Evolutionary conservation across 2,113 vertebrate species (phyloP).

Genomic region (Microcebus lehilahytsara): DNA sequence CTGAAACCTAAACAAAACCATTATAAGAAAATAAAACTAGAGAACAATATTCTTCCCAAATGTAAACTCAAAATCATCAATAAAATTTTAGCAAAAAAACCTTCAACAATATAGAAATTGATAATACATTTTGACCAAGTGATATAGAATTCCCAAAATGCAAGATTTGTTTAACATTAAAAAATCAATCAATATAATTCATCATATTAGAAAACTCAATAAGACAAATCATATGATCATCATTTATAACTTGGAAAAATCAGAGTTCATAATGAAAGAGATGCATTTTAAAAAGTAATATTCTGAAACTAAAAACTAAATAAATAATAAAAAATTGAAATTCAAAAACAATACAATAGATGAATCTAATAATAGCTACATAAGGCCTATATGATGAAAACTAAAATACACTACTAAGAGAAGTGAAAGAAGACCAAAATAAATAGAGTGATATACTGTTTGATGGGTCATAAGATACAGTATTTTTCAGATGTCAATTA

Average conservation of each 20-base stretch:
- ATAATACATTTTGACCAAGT: neutral
- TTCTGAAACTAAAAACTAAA: too few relatives aligned
- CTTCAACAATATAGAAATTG: neutral
- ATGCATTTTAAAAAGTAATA: neutral
- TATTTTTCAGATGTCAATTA: neutral
- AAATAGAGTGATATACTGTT: neutral
- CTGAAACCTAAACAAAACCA: neutral
- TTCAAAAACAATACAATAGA: neutral
- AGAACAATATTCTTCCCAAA: neutral
- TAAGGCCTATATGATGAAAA: neutral
- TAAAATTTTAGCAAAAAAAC: neutral
- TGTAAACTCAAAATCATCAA: neutral
- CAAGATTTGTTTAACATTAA: neutral
- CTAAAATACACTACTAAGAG: neutral
- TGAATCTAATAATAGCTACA: neutral
- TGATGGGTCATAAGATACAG: neutral
- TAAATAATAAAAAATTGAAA: neutral
- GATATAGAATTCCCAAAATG: neutral
- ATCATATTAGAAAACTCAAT: neutral
- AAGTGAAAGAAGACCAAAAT: neutral
- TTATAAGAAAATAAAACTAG: neutral
- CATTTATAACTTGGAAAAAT: neutral
- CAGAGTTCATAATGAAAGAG: neutral
- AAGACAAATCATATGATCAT: neutral
- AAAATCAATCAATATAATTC: too few relatives aligned